phyloP scores from a whole-genome alignment of 1,140 invertebrate genomes.

The Solen grandis region DNA sequence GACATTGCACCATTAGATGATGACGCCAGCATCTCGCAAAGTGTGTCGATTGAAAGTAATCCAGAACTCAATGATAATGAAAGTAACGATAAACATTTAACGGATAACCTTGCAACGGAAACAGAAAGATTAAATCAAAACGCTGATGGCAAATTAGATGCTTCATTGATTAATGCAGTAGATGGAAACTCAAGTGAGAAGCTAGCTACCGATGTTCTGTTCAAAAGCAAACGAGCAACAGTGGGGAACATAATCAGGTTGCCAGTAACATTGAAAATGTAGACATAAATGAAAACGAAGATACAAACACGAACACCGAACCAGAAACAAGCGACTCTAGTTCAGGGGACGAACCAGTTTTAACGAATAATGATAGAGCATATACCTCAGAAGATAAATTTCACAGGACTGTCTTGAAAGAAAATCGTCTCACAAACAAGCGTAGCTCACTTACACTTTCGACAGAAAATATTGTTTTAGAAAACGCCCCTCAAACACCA shows the following conservation, averaged over 20 bases:
- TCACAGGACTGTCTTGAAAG: not conserved
- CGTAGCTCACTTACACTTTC: slow-evolving; percentile 6
- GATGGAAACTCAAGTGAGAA: too few relatives aligned
- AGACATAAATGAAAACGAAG: not conserved
- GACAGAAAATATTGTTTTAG: slow-evolving; percentile 35
- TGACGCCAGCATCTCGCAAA: not conserved
- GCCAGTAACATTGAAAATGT: not conserved
- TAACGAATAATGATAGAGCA: not conserved
- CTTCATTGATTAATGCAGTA: too few relatives aligned
- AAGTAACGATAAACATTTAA: not conserved
- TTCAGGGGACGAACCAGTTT: not conserved
- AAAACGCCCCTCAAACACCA: slow-evolving; percentile 4
- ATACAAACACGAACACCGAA: not conserved
- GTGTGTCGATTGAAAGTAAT: not conserved
- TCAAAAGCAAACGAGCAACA: too few relatives aligned
- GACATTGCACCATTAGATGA: not conserved
- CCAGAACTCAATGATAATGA: not conserved
- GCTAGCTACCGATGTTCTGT: too few relatives aligned
- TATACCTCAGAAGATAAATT: not conserved
- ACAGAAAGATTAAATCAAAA: not conserved
- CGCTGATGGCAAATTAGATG: too few relatives aligned
- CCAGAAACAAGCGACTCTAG: not conserved
- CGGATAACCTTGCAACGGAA: not conserved
- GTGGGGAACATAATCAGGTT: too few relatives aligned
- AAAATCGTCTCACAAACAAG: not conserved